Evolutionary conservation across 2,888 invertebrate species (phyloP), one percentile per base, ranked within the genome.

Genomic region (Hartigia nigra): DNA sequence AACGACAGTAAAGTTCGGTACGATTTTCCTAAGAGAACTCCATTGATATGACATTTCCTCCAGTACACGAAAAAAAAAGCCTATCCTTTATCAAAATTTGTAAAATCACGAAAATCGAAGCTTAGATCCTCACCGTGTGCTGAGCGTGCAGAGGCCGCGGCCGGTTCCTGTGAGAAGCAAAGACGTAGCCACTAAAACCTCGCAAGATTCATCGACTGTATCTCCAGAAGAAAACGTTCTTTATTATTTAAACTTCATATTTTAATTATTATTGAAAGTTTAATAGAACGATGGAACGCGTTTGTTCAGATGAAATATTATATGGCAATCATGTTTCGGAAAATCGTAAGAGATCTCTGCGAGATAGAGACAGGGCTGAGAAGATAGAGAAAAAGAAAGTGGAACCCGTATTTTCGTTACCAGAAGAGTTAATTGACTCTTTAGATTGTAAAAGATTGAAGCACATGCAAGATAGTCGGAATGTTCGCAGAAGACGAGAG

Each of bases 351-450:
- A 93, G 93, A 77, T 85, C 88, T 76, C 88, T 23, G 36, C 69
- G 77, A 34, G 76, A 80, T 70, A 90, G 93, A 75, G 93, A 94
- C 1, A 94, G 93, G 89, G 90, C 94, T 81, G 93, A 93, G 9
- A 92, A 76, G 35, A 70, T 79, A 74, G 76, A 79, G 70, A 93
- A 93, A 89, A 92, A 94, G 80, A 90, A 93, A 81, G 93, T 94
- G 32, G 92, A 93, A 77, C 93, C 94, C 1, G 86, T 95, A 78
- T 94, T 95, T 90, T 93, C 94, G 3, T 88, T 96, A 77, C 95
- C 95, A 0, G 93, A 94, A 75, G 93, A 95, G 90, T 91, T 95
- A 77, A 88, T 93, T 12, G 85, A 86, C 74, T 85, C 89, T 36
- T 88, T 90, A 1, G 85, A 84, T 35, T 92, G 93, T 83, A 90